Conservation (phyloP, 1,140 invertebrate genomes). For the Choristoneura fumiferana region DNA sequence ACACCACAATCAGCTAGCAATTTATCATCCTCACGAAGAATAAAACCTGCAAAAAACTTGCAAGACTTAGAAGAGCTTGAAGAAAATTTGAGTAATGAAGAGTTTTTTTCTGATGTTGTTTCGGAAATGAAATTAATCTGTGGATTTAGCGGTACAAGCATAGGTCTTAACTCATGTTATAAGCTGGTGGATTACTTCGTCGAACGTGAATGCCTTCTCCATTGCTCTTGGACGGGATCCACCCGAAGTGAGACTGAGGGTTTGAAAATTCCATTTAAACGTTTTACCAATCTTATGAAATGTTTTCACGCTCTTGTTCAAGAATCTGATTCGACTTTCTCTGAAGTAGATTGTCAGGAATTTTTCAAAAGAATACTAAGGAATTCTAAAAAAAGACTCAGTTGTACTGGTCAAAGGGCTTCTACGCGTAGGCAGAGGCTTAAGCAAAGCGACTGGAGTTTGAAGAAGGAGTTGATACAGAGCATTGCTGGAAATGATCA, state of each 20-base stretch:
- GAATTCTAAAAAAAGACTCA: background rate
- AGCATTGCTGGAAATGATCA: background rate
- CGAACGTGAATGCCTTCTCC: background rate
- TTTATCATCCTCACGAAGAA: background rate
- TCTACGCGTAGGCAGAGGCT: background rate
- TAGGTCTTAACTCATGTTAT: background rate
- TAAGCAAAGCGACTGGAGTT: background rate
- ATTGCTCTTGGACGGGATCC: conserved; percentile 5
- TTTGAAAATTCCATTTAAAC: background rate
- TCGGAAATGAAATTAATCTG: conserved; percentile 1
- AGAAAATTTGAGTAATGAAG: background rate
- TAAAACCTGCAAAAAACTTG: conserved; percentile 1
- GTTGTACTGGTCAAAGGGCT: background rate
- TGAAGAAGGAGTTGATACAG: conserved; percentile 1
- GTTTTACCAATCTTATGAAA: background rate
- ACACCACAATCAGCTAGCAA: no score
- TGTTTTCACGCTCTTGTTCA: conserved; percentile 2
- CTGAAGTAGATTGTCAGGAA: background rate
- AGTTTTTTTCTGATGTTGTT: background rate
- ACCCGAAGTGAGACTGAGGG: background rate
- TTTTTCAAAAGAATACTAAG: background rate
- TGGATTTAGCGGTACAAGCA: background rate
- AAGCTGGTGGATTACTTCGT: background rate
- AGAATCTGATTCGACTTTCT: background rate
- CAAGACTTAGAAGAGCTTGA: background rate